A percentile compares a stretch with the other conserved stretches of the same genome.
Evolutionary conservation across 2,888 invertebrate genomes (phyloP).

Genomic region (Galerucella pusilla): DNA sequence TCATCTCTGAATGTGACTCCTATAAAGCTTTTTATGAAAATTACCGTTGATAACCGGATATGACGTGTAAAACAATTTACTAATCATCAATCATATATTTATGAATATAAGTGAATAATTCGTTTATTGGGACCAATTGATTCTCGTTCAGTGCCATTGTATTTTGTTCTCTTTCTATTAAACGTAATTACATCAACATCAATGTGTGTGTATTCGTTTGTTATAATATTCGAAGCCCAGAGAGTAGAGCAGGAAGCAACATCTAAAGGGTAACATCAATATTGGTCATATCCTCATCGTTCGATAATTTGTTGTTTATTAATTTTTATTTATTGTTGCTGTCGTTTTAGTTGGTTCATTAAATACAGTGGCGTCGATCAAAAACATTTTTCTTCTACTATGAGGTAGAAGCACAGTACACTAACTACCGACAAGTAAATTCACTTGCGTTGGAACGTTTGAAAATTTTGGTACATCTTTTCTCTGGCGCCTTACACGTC

Average conservation of each 20-base stretch:
- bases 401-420: too few species aligned
- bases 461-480: too few species aligned
- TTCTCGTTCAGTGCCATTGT: slow-evolving; percentile 58
- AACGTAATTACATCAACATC: slow-evolving; percentile 41
- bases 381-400: not conserved
- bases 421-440: too few species aligned
- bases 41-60: slow-evolving; percentile 59
- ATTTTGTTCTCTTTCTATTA: slow-evolving; percentile 47
- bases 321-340: slow-evolving; percentile 46
- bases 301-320: slow-evolving; percentile 45
- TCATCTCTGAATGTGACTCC: slow-evolving; percentile 34
- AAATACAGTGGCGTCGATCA: not conserved
- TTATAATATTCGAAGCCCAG: slow-evolving; percentile 18
- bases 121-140: slow-evolving; percentile 62
- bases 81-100: slow-evolving; percentile 67
- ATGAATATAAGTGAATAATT: slow-evolving; percentile 63
- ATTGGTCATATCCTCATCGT: slow-evolving; percentile 55
- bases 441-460: too few species aligned
- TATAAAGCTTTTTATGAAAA: slow-evolving; percentile 31
- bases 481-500: too few species aligned
- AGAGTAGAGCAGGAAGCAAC: slow-evolving; percentile 48
- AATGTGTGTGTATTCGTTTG: slow-evolving; percentile 5
- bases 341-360: not conserved
- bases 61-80: slow-evolving; percentile 65
- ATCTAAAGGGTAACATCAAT: slow-evolving; percentile 54